Percentiles rank a stretch among this genome's conserved stretches.
Conservation (phyloP, 2,797 vertebrate genomes). For the Geranospiza caerulescens region DNA sequence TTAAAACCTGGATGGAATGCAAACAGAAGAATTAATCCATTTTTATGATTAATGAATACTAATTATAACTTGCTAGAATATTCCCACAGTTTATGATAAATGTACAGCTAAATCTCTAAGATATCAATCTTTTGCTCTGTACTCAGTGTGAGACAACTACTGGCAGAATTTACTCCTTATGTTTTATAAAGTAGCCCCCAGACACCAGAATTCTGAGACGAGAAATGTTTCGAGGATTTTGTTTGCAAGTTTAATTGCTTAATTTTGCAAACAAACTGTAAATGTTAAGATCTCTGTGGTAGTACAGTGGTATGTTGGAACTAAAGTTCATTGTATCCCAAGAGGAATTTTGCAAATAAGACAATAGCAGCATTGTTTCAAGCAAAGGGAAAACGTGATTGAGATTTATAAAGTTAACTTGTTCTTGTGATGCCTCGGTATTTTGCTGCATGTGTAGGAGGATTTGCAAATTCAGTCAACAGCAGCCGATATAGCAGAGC, state of each 20-base stretch:
- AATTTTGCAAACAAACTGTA: not conserved
- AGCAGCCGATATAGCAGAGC: not conserved
- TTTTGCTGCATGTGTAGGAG: conserved; percentile 50
- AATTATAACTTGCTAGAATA: not conserved
- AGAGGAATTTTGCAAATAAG: conserved; percentile 24
- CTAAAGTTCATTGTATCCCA: not conserved
- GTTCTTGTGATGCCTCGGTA: conserved; percentile 43
- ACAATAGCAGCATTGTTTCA: conserved; percentile 58
- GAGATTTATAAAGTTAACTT: conserved; percentile 41
- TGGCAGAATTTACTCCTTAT: not conserved
- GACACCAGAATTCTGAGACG: not conserved
- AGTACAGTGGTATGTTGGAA: not conserved
- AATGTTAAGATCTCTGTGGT: not conserved
- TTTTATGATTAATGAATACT: not conserved
- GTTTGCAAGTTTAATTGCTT: not conserved
- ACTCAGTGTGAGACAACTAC: not conserved
- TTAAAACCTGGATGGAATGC: not conserved
- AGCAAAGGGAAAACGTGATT: not conserved
- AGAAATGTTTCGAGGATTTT: not conserved
- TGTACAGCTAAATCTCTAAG: not conserved
- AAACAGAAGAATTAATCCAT: not conserved
- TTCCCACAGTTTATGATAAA: not conserved
- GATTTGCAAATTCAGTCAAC: conserved; percentile 50
- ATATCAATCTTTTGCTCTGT: not conserved
- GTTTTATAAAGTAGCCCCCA: not conserved